Percentiles rank a stretch among this genome's conserved stretches.
phyloP scores from a whole-genome alignment of 1,140 invertebrate species.

The Goniozus legneri region DNA sequence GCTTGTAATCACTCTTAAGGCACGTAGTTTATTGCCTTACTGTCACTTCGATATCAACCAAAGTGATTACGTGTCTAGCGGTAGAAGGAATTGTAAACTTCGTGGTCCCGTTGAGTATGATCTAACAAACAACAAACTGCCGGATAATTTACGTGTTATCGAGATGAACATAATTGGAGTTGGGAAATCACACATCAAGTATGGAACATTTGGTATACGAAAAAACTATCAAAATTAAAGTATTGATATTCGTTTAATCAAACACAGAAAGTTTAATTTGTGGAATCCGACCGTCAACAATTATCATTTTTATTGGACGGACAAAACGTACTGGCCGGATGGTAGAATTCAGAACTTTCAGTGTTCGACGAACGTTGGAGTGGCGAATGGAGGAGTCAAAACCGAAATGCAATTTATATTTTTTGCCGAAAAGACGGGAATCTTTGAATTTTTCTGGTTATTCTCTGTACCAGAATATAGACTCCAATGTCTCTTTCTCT shows the following conservation, averaged over 20 bases:
- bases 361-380: conserved; percentile 36
- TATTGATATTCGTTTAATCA: background rate
- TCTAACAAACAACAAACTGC: conserved; percentile 33
- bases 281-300: conserved; percentile 46
- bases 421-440: conserved; percentile 38
- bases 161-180: conserved; percentile 56
- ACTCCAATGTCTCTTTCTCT: conserved; percentile 38
- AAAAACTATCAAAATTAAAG: background rate
- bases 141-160: conserved; percentile 45
- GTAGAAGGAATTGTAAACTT: conserved; percentile 39
- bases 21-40: conserved; percentile 52
- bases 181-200: conserved; percentile 34
- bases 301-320: conserved; percentile 41
- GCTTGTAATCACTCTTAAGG: conserved; percentile 28
- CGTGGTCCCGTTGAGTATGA: conserved; percentile 20
- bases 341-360: conserved; percentile 39
- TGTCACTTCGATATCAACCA: conserved; percentile 56
- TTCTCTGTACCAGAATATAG: conserved; percentile 46
- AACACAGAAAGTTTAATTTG: conserved; percentile 36
- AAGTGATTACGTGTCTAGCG: conserved; percentile 53
- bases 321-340: conserved; percentile 13
- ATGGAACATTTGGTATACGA: conserved; percentile 7
- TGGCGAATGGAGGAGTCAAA: conserved; percentile 36
- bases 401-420: conserved; percentile 41
- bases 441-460: conserved; percentile 48